Evolutionary conservation across 2,113 vertebrate genomes (phyloP).

Genomic region (Corythoichthys haematopterus): DNA sequence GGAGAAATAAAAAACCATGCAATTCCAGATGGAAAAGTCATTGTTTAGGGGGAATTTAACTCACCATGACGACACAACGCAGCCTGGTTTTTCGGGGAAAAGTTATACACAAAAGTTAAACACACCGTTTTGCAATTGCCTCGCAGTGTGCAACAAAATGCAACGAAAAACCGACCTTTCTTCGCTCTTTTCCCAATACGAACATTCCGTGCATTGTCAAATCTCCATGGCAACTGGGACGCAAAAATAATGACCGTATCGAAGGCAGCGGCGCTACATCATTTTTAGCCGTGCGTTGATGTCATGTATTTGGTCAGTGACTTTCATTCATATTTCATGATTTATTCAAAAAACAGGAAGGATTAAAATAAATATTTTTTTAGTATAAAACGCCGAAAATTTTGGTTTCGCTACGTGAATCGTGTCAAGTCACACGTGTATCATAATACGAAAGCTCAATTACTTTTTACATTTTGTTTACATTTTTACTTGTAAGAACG

Average conservation of each 20-base stretch:
- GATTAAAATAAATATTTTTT: background rate
- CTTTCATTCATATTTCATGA: background rate
- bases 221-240: slow-evolving; percentile 3
- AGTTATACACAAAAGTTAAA: no score
- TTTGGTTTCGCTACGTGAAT: no score
- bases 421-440: no score
- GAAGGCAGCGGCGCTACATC: background rate
- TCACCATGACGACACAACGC: background rate
- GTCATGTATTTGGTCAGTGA: background rate
- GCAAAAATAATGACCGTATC: no score
- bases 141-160: background rate
- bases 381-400: background rate
- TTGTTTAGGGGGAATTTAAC: background rate
- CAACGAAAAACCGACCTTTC: background rate
- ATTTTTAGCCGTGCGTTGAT: background rate
- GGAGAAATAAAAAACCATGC: background rate
- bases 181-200: background rate
- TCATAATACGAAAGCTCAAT: no score
- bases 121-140: background rate
- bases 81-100: background rate
- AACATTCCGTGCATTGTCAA: background rate
- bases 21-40: background rate
- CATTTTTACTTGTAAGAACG: no score
- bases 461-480: no score
- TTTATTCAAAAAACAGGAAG: background rate